Evolutionary conservation across 2,113 vertebrate genomes (phyloP), one percentile per base, ranked within the genome.

Genomic region (Trichomycterus rosablanca): DNA sequence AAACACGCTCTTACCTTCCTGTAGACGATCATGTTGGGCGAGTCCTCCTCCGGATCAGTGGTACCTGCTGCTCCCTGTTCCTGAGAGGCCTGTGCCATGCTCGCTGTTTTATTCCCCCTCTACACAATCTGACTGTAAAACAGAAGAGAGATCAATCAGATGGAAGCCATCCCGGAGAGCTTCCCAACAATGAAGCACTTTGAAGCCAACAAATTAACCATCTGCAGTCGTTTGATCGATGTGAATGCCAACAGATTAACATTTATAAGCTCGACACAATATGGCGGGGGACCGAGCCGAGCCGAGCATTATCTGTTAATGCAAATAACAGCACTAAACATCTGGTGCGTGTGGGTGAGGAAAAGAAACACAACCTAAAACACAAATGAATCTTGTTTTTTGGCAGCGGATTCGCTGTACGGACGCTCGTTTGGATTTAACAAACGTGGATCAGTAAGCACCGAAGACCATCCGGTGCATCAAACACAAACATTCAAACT

Each of bases 1-100:
- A 34, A 44, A 44, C 6, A 11, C 45, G 7, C 2, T 16, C 84
- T 81, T 91, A 98, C 94, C 90, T 97, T 98, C 79, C 91, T 90
- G 89, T 94, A 98, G 83, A 93, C 91, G 7, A 97, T 97, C 94
- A 96, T 97, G 71, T 98, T 97, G 12, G 95, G 94, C 52, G 93
- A 92, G 69, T 87, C 91, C 52, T 97, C 92, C n/a, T 97, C 94
- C 1, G 89, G 87, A 59, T 97, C 87, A 1, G 81, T 35, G 0
- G 70, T 70, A 80, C 85, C 91, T 50, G 48, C 66, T 24, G 81
- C 83, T 76, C 79, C 81, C 35, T 84, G 81, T 42, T 92, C 90
- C 72, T 83, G 63, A 5, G 86, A 72, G 9, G 85, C 89, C 69
- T 94, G 92, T 46, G 94, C 94, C 93, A 95, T 94, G 63, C 64